These are phyloP conservation scores for Ostrea edulis DNA, from an alignment of 1,140 invertebrate species.

Conservation along the genomic window DNA sequence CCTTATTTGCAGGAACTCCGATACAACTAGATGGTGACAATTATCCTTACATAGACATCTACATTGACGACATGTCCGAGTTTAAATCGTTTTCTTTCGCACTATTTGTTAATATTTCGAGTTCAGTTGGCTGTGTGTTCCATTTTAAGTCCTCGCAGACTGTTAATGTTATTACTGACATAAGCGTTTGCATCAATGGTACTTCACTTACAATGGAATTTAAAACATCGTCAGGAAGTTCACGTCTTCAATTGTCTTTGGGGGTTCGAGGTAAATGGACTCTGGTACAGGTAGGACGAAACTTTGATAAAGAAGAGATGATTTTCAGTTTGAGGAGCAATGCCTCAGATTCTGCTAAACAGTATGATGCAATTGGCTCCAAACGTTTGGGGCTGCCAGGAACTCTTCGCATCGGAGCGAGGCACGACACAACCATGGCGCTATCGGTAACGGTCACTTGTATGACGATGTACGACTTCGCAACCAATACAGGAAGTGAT, in stretches of 20 bases:
- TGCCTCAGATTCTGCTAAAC: background rate
- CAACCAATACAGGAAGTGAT: background rate
- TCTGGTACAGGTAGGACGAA: background rate
- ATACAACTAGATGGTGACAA: background rate
- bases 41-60: background rate
- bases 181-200: constrained; percentile 21
- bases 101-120: background rate
- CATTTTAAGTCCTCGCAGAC: background rate
- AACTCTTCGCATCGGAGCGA: constrained; percentile 16
- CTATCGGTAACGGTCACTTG: background rate
- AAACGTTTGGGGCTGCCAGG: background rate
- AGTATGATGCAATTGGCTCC: background rate
- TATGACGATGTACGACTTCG: background rate
- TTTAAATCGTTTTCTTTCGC: constrained; percentile 38
- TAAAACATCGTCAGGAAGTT: background rate
- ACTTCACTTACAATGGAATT: background rate
- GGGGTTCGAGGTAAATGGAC: background rate
- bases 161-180: background rate
- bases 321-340: background rate
- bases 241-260: background rate
- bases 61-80: background rate
- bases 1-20: background rate
- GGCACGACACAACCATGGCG: background rate
- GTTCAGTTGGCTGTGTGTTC: background rate
- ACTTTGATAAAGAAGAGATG: background rate